These are phyloP conservation scores for Anthopleura sola DNA, from an alignment of 64 coral and sea anemone genomes.

Conservation along the genomic window DNA sequence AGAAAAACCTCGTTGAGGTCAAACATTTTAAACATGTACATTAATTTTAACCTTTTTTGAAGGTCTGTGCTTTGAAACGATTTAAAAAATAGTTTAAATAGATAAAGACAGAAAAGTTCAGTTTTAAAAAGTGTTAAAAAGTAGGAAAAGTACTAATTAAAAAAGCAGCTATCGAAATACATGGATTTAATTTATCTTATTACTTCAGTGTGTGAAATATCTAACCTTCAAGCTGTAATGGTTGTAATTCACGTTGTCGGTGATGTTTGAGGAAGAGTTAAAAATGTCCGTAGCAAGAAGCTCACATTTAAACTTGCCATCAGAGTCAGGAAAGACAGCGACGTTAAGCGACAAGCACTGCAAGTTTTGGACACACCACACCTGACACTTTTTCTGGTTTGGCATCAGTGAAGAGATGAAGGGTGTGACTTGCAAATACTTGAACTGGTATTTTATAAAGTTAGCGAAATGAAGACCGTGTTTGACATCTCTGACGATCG, in stretches of 20 bases:
- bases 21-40: too few species aligned
- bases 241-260: background rate
- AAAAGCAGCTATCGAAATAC: too few species aligned
- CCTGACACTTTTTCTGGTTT: background rate
- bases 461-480: background rate
- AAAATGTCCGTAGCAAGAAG: too few species aligned
- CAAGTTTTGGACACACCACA: background rate
- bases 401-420: background rate
- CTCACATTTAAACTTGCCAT: background rate
- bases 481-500: background rate
- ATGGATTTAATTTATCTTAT: too few species aligned
- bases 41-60: too few species aligned
- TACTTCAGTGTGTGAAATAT: too few species aligned
- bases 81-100: too few species aligned
- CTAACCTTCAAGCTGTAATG: constrained; percentile 8
- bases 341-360: constrained; percentile 11
- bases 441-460: background rate
- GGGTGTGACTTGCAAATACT: background rate
- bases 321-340: background rate
- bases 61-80: too few species aligned
- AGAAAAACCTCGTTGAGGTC: too few species aligned
- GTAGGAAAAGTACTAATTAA: too few species aligned
- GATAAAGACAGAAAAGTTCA: too few species aligned
- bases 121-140: too few species aligned
- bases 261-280: background rate